These are phyloP conservation scores for Phrynocephalus vlangalii DNA, from an alignment of 2,797 vertebrate species.

Conservation along the genomic window DNA sequence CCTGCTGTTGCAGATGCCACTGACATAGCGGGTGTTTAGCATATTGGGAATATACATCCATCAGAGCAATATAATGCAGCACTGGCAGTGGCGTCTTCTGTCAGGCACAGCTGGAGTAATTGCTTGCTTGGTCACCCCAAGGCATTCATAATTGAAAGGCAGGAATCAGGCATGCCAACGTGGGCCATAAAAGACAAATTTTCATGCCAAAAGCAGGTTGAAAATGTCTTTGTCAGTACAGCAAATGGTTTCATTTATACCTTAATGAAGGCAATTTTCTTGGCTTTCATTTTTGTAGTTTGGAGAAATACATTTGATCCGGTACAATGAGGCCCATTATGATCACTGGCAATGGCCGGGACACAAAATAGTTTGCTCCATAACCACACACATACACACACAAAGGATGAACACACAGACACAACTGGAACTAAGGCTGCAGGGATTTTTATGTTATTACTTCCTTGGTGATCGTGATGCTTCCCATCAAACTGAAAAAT, in stretches of 20 bases:
- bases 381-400: background rate
- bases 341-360: background rate
- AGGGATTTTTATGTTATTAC: background rate
- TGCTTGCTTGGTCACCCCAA: constrained; percentile 66
- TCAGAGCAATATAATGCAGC: constrained; percentile 71
- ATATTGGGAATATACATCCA: constrained; percentile 59
- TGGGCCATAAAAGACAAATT: constrained; percentile 65
- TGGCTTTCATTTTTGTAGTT: constrained; percentile 59
- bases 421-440: constrained; percentile 15
- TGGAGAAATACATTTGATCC: constrained; percentile 67
- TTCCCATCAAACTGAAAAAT: background rate
- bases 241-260: constrained; percentile 67
- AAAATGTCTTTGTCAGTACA: constrained; percentile 65
- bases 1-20: constrained; percentile 64
- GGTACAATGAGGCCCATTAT: constrained; percentile 55
- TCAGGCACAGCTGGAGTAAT: constrained; percentile 71
- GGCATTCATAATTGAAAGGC: constrained; percentile 69
- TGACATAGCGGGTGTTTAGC: constrained; percentile 61
- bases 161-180: constrained; percentile 59
- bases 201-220: constrained; percentile 69
- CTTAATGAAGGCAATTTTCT: constrained; percentile 70
- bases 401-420: constrained; percentile 18
- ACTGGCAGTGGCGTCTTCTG: constrained; percentile 58
- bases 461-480: background rate
- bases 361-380: constrained; percentile 48